Evolutionary conservation across 2,797 vertebrate genomes (phyloP), one percentile per base, ranked within the genome.

Genomic region (Chanos chanos): DNA sequence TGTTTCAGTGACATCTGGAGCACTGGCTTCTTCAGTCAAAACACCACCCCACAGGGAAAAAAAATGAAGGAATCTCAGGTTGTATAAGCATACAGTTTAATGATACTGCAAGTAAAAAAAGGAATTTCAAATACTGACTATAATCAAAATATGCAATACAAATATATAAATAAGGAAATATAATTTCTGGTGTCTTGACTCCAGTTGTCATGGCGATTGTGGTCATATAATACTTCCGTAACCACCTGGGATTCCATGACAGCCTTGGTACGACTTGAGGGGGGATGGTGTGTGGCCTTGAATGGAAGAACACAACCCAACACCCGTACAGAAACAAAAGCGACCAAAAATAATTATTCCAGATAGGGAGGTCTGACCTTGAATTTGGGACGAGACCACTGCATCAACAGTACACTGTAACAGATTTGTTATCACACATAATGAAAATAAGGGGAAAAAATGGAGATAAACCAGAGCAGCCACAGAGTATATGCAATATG

Each of bases 251-350:
- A 61, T 72, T 63, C 51, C 68, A 71, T 56, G 67, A 69, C 61
- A 75, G 83, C 77, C 78, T 77, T 81, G 40, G 45, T 5, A 54
- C 9, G 22, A 44, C 80, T 81, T 81, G 82, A 82, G 77, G 79
- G 57, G 74, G 54, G 53, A 47, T 34, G 36, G 7, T 24, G 24
- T 48, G n/a, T n/a, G n/a, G n/a, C n/a, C n/a, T n/a, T n/a, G n/a
- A n/a, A n/a, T n/a, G n/a, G n/a, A n/a, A n/a, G n/a, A n/a, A n/a
- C n/a, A 39, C 24, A 28, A 21, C 19, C 50, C 2, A 12, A 37
- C 7, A 16, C 34, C 28, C 25, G n/a, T 8, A 53, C 21, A 16
- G 31, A 6, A 47, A 37, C 34, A 39, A 49, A 60, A 49, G 40
- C 22, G 15, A 18, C 30, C 5, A 22, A 8, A 40, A 28, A 19